Evolutionary conservation across 2,888 invertebrate species (phyloP), one percentile per base, ranked within the genome.

Genomic region (Heliconius erato): DNA sequence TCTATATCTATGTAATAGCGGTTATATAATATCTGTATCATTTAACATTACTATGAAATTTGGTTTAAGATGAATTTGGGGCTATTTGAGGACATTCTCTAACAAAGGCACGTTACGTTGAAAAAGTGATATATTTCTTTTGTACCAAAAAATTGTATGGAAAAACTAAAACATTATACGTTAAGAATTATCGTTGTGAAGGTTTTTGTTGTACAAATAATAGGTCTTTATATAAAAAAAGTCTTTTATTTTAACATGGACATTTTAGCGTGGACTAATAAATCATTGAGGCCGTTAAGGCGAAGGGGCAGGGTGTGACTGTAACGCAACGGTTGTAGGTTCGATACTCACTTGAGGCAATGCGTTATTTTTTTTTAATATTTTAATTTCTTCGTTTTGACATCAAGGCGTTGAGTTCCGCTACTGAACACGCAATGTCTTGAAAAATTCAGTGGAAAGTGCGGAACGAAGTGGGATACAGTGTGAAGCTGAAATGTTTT

Each of bases 131-230:
- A 76, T 63, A 63, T 76, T 76, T 63, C 76, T 76, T 76, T 76
- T 76, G 63, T 76, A 63, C 35, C 35, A 59, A 63, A 76, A 28
- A 76, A 63, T 76, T 76, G 76, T 76, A 76, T 63, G 63, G 59
- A n/a, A 40, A 76, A 76, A 76, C 76, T 76, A 76, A 76, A 76
- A 76, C 63, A 76, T 76, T 63, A 76, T 63, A 76, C 63, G 63
- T 76, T 6, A 26, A 76, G 76, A 76, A 76, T 76, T 76, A 76
- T 76, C 63, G 63, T 63, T 40, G 44, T 63, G 63, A 40, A 76
- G n/a, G 63, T 40, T 76, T 76, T 76, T 76, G 76, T 76, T 76
- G 63, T n/a, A 63, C 59, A 63, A 59, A 76, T 76, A 63, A 63
- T 76, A 14, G 35, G 14, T 63, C 35, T 63, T 35, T 63, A 76